These are phyloP conservation scores for Borostomias antarcticus DNA, from an alignment of 2,797 vertebrate genomes.

Conservation along the genomic window DNA sequence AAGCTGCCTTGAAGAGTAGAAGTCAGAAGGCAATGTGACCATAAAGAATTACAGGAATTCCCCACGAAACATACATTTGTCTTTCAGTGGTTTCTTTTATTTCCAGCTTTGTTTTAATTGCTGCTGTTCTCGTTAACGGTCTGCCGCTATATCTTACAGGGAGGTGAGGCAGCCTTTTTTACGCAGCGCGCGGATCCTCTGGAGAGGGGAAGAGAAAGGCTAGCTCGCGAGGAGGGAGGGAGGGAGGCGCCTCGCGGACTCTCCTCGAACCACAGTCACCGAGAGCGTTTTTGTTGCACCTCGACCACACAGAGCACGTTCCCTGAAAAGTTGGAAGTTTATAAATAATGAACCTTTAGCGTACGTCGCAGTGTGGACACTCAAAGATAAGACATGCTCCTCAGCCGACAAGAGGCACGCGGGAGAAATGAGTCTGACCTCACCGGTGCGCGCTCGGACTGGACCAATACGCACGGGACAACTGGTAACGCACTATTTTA, in stretches of 20 bases:
- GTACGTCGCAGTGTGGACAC: conserved; percentile 42
- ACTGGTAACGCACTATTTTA: conserved; percentile 54
- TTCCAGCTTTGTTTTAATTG: too few relatives aligned
- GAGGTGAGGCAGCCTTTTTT: conserved; percentile 47
- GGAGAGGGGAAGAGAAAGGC: conserved; percentile 33
- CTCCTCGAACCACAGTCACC: conserved; percentile 47
- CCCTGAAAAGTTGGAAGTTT: conserved; percentile 53
- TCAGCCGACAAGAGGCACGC: conserved; percentile 40
- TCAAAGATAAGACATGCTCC: conserved; percentile 40
- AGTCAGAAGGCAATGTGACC: too few relatives aligned
- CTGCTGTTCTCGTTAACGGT: too few relatives aligned
- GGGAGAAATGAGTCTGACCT: conserved; percentile 20
- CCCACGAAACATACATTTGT: too few relatives aligned
- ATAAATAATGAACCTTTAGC: conserved; percentile 41
- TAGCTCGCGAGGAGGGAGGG: conserved; percentile 46
- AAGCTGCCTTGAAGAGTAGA: not conserved
- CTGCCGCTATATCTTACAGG: too few relatives aligned
- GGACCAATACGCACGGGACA: conserved; percentile 36
- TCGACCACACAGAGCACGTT: conserved; percentile 58
- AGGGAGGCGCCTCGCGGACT: conserved; percentile 55
- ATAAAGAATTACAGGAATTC: too few relatives aligned
- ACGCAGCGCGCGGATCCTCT: conserved; percentile 29
- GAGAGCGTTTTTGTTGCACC: conserved; percentile 44
- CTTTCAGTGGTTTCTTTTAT: too few relatives aligned
- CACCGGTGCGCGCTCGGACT: conserved; percentile 49